phyloP scores from a whole-genome alignment of 2,888 invertebrate genomes.

The Barypeithes pellucidus region DNA sequence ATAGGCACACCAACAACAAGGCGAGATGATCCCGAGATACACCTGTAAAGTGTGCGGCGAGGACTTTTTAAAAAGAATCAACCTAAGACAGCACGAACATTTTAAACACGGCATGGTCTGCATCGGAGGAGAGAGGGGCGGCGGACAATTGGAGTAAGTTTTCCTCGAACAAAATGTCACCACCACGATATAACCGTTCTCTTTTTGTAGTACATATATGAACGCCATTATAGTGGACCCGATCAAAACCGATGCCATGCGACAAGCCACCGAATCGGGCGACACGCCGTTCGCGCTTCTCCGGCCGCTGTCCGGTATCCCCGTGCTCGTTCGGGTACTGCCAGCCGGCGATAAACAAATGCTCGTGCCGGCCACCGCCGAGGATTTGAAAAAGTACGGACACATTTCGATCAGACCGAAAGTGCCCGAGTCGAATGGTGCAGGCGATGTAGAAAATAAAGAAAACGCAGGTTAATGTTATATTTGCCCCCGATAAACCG shows the following conservation, averaged over 20 bases:
- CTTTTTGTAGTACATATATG: constrained; percentile 59
- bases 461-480: constrained; percentile 25
- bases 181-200: too few species aligned
- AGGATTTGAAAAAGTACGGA: constrained; percentile 79
- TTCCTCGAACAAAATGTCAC: background rate
- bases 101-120: constrained; percentile 71
- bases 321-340: constrained; percentile 79
- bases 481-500: too few species aligned
- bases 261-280: constrained; percentile 75
- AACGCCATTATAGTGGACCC: constrained; percentile 80
- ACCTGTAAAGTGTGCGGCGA: constrained; percentile 73
- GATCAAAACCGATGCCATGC: constrained; percentile 82
- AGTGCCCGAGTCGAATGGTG: constrained; percentile 44
- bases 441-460: constrained; percentile 33
- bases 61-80: constrained; percentile 73
- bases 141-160: constrained; percentile 12
- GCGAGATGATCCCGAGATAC: constrained; percentile 73
- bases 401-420: constrained; percentile 72
- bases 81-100: constrained; percentile 74
- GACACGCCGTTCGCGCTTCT: constrained; percentile 82
- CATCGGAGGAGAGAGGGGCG: background rate
- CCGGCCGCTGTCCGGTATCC: constrained; percentile 78
- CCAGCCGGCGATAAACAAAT: constrained; percentile 72
- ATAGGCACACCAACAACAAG: constrained; percentile 72
- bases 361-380: constrained; percentile 82